Percentiles rank a stretch among this genome's conserved stretches.
Conservation (phyloP, 2,888 invertebrate genomes). For the Brachyptera putata region DNA sequence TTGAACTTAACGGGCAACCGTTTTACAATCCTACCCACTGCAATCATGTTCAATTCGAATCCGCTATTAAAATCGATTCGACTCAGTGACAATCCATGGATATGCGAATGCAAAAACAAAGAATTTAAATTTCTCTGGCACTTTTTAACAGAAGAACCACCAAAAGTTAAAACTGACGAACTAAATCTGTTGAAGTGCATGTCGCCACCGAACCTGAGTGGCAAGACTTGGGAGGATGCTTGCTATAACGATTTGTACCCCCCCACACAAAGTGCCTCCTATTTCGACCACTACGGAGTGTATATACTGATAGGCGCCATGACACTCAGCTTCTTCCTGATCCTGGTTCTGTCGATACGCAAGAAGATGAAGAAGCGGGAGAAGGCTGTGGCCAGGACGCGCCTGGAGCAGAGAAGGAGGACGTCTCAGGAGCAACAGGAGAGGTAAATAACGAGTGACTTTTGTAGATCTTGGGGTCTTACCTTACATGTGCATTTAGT, state of each 20-base stretch:
- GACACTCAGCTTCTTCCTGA: not conserved
- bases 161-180: slow-evolving; percentile 1
- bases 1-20: slow-evolving; percentile 24
- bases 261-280: not conserved
- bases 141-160: slow-evolving; percentile 9
- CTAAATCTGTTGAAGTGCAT: slow-evolving; percentile 15
- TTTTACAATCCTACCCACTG: slow-evolving; percentile 14
- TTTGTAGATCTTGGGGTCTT: no score
- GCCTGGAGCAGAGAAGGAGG: not conserved
- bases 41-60: slow-evolving; percentile 15
- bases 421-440: not conserved
- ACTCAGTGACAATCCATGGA: slow-evolving; percentile 28
- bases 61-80: not conserved
- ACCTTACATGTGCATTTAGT: no score
- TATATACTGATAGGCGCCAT: slow-evolving; percentile 12
- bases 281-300: slow-evolving; percentile 16
- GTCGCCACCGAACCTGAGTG: not conserved
- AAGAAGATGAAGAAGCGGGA: slow-evolving; percentile 11
- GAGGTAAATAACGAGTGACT: not conserved
- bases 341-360: slow-evolving; percentile 3
- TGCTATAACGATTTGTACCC: slow-evolving; percentile 1
- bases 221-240: slow-evolving; percentile 19
- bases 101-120: slow-evolving; percentile 21
- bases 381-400: not conserved
- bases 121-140: slow-evolving; percentile 20